phyloP scores from a whole-genome alignment of 2,113 vertebrate species.

The Craseonycteris thonglongyai region DNA sequence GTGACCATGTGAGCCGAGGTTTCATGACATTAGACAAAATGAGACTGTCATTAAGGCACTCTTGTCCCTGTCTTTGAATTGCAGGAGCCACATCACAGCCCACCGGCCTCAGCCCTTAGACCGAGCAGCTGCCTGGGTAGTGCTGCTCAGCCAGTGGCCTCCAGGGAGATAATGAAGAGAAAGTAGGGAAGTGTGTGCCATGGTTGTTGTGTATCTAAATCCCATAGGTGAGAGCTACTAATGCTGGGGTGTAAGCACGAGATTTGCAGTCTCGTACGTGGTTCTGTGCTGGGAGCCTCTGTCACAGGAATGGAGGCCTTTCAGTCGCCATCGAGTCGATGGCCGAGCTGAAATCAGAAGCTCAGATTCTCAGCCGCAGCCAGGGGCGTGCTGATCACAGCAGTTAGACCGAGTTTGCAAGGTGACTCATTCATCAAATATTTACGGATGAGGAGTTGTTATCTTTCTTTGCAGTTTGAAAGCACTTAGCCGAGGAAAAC shows the following conservation, averaged over 20 bases:
- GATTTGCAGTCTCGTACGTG: too few species aligned
- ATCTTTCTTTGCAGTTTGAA: neutral
- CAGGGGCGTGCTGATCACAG: fast-evolving
- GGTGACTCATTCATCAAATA: neutral
- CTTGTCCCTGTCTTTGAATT: neutral
- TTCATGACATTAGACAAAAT: neutral
- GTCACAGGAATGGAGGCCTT: neutral
- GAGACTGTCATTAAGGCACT: neutral
- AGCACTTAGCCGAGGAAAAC: neutral
- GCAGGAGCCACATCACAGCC: neutral
- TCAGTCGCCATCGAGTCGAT: neutral
- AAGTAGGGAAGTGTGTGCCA: too few species aligned
- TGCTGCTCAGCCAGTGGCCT: neutral
- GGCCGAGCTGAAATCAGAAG: neutral
- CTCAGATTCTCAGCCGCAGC: neutral
- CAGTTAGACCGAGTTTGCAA: neutral
- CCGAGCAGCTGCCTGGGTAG: too few species aligned
- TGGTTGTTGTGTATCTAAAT: neutral
- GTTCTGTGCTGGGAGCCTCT: neutral
- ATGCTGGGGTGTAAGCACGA: neutral
- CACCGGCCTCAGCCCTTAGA: fast-evolving
- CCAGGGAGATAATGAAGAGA: neutral
- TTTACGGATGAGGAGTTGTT: neutral
- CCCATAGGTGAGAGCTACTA: neutral
- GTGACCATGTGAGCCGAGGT: fast-evolving